phyloP scores from a whole-genome alignment of 2,113 vertebrate species.

The Nipponia nippon region DNA sequence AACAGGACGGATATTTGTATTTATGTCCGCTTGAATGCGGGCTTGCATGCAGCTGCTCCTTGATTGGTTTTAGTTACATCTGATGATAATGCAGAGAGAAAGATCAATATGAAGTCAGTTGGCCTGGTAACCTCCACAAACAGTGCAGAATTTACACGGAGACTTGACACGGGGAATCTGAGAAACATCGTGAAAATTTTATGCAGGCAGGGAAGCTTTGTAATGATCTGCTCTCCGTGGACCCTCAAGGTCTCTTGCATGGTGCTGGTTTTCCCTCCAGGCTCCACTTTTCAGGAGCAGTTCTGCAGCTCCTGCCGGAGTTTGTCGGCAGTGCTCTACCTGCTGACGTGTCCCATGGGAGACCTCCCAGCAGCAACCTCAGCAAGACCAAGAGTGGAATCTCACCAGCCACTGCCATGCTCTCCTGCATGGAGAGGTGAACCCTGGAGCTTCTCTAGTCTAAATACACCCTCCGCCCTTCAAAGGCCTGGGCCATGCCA shows the following conservation, averaged over 20 bases:
- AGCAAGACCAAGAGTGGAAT: fast-evolving
- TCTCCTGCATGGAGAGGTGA: background rate
- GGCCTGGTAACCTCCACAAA: background rate
- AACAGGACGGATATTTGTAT: background rate
- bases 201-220: background rate
- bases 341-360: fast-evolving
- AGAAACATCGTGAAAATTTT: background rate
- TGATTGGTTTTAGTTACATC: background rate
- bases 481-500: fast-evolving
- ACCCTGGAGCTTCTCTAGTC: background rate
- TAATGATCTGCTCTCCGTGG: fast-evolving
- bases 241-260: background rate
- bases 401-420: background rate
- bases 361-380: background rate
- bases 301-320: background rate
- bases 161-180: background rate
- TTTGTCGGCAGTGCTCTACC: background rate
- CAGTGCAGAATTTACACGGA: background rate
- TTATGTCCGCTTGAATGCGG: background rate
- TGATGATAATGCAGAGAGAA: background rate
- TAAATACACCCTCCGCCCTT: background rate
- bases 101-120: background rate
- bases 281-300: background rate
- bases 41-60: background rate
- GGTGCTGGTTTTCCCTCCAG: background rate